Conservation (phyloP, 1,140 invertebrate species). For the Dolichoris vasculosae region DNA sequence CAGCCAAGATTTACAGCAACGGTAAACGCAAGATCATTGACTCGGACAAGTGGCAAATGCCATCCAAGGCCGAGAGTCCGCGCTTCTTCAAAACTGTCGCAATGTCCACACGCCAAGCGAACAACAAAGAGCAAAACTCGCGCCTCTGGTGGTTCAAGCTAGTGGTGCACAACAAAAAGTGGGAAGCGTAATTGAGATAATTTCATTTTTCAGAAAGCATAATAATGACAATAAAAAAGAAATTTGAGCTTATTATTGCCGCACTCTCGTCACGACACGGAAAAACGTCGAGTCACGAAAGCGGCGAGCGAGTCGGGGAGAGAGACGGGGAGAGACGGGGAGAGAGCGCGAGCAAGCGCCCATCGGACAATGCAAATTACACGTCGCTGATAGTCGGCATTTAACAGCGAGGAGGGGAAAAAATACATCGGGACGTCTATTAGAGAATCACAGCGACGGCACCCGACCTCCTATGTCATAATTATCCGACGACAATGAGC, state of each 20-base stretch:
- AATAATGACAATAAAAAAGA: constrained; percentile 45
- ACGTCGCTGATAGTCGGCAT: constrained; percentile 29
- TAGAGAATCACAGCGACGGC: neutral
- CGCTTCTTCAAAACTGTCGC: neutral
- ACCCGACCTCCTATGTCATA: constrained; percentile 4
- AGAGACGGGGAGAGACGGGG: neutral
- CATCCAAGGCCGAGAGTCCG: neutral
- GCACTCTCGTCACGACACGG: constrained; percentile 39
- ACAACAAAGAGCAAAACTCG: neutral
- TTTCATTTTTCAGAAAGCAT: constrained; percentile 40
- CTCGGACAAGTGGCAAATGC: neutral
- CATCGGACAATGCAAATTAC: constrained; percentile 50
- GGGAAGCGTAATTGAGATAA: constrained; percentile 47
- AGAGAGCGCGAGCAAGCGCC: neutral
- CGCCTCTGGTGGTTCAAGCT: neutral
- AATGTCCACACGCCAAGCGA: neutral
- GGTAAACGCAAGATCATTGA: neutral
- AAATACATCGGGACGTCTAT: neutral
- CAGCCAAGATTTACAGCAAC: neutral
- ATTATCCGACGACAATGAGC: constrained; percentile 28
- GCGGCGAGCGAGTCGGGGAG: neutral
- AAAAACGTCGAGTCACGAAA: constrained; percentile 43
- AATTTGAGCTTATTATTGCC: constrained; percentile 44
- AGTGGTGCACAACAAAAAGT: constrained; percentile 12
- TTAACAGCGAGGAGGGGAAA: constrained; percentile 3